These are phyloP conservation scores for Pseudomyrmex concolor DNA, from an alignment of 1,140 invertebrate genomes.

Conservation along the genomic window DNA sequence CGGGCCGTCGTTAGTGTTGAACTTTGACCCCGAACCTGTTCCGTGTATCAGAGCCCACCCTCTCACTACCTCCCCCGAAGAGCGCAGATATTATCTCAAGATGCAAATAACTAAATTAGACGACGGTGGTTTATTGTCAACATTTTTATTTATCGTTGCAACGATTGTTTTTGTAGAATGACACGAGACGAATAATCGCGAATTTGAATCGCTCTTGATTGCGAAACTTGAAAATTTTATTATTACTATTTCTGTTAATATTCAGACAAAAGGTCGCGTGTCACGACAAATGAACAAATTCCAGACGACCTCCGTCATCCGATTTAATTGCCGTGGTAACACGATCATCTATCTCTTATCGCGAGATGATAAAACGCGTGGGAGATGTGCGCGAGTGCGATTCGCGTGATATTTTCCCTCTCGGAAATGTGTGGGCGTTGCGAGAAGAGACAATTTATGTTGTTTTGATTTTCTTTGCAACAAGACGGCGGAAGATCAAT, in stretches of 20 bases:
- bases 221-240: not conserved
- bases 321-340: not conserved
- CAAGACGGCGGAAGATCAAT: slow-evolving; percentile 20
- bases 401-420: not conserved
- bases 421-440: slow-evolving; percentile 34
- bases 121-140: not conserved
- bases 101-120: slow-evolving; percentile 29
- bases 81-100: not conserved
- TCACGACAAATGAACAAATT: not conserved
- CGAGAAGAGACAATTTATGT: slow-evolving; percentile 8
- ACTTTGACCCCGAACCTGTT: not conserved
- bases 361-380: slow-evolving; percentile 7
- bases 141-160: not conserved
- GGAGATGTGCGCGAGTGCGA: not conserved
- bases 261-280: not conserved
- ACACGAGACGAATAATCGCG: not conserved
- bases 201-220: not conserved
- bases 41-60: slow-evolving; percentile 9
- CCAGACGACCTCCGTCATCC: not conserved
- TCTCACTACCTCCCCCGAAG: slow-evolving; percentile 34
- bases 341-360: slow-evolving; percentile 1
- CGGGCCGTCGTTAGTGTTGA: slow-evolving; percentile 41
- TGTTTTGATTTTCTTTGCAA: not conserved
- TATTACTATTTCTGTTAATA: not conserved
- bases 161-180: not conserved